These are phyloP conservation scores for Cephus nigrinus DNA, from an alignment of 2,888 invertebrate genomes.

Conservation along the genomic window DNA sequence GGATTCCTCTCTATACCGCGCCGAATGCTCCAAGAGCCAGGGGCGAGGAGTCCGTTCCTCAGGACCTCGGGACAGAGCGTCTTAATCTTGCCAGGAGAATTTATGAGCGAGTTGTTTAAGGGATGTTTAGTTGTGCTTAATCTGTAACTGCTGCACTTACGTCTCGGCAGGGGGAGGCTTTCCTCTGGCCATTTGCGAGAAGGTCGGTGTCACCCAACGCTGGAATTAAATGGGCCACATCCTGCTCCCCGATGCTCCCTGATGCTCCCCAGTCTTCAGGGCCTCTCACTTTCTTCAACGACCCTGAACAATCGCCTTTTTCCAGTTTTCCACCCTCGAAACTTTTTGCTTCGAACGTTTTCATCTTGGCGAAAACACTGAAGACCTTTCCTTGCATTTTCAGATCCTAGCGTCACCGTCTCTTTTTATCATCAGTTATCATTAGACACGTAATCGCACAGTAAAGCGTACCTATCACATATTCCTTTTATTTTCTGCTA, in stretches of 20 bases:
- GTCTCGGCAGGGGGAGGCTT: slow-evolving; percentile 14
- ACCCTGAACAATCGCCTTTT: slow-evolving; percentile 12
- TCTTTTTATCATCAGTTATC: not conserved
- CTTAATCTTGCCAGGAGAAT: slow-evolving; percentile 53
- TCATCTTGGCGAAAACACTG: not conserved
- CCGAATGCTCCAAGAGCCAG: slow-evolving; percentile 9
- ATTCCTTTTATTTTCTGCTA: not conserved
- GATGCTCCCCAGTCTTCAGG: not conserved
- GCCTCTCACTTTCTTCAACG: slow-evolving; percentile 5
- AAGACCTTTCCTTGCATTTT: slow-evolving; percentile 1
- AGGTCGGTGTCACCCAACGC: slow-evolving; percentile 13
- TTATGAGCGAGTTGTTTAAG: slow-evolving; percentile 53
- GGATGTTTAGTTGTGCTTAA: slow-evolving; percentile 56
- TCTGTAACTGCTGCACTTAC: slow-evolving; percentile 49
- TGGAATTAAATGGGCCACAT: slow-evolving; percentile 26
- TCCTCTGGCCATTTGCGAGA: slow-evolving; percentile 15
- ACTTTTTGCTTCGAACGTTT: slow-evolving; percentile 6
- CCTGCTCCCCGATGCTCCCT: not conserved
- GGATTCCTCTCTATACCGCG: not conserved
- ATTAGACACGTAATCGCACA: not conserved
- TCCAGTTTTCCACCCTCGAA: slow-evolving; percentile 7
- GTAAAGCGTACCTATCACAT: not conserved
- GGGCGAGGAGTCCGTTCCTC: slow-evolving; percentile 19
- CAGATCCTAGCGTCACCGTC: not conserved
- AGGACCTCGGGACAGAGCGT: slow-evolving; percentile 36